Evolutionary conservation across 2,888 invertebrate genomes (phyloP), one percentile per base, ranked within the genome.

Genomic region (Phorcus lineatus): DNA sequence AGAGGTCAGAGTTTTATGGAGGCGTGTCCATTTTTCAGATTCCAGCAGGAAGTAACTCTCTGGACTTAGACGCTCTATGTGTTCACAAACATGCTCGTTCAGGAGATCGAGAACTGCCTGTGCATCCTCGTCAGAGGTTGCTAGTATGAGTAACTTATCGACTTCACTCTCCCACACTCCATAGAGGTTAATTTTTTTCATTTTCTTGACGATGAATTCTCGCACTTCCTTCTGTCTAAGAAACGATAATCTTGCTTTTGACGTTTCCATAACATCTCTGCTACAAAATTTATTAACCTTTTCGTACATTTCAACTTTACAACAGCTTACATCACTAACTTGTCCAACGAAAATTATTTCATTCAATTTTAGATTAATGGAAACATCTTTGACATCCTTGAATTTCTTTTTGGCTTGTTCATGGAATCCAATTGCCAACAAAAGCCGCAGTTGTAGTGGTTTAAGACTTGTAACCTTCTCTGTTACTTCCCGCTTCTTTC

Each of bases 271-370:
- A 17, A 81, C 24, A 40, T 76, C 70, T 22, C 67, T 70, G 0
- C 28, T 16, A 19, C 9, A 31, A 70, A 70, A 24, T 17, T n/a
- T 9, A 7, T 36, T 54, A 2, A 81, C 22, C 16, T 11, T 3
- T 40, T 74, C 74, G n/a, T 78, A 81, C 81, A 81, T 81, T 6
- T 81, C 81, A 31, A 81, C 24, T 22, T 81, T 77, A 9, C 77
- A 70, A 0, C 28, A 52, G 19, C 62, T 78, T 4, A 81, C 75
- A 28, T 78, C 78, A 31, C 57, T 57, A 16, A 78, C 0, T 55
- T 76, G 40, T n/a, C 81, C 81, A 40, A 40, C 75, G 70, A 76
- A 79, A 47, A 62, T 76, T 1, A 81, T 57, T 55, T 67, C 67
- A n/a, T 67, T 70, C 16, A 28, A 54, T n/a, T 47, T 70, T 0